Conservation (phyloP, 2,113 vertebrate genomes). For the Daphoenositta chrysoptera region DNA sequence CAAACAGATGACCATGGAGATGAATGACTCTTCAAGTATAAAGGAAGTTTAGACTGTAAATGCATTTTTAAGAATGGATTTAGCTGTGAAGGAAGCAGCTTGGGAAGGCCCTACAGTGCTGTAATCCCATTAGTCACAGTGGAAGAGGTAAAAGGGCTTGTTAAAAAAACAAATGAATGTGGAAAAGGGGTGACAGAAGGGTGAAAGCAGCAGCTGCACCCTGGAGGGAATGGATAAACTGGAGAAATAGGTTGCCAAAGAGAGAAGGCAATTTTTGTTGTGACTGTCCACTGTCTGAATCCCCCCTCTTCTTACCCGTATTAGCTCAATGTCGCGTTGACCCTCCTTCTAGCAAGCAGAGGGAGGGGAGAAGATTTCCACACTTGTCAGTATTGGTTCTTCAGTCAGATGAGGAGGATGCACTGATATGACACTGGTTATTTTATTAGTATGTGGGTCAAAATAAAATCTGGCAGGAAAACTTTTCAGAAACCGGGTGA, state of each 20-base stretch:
- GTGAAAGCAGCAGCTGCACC: constrained; percentile 58
- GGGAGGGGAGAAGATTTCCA: constrained; percentile 38
- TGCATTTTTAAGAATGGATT: constrained; percentile 48
- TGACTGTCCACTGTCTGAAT: background rate
- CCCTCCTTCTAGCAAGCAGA: constrained; percentile 33
- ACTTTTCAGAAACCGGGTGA: background rate
- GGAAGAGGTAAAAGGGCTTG: constrained; percentile 65
- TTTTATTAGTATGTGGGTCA: constrained; percentile 17
- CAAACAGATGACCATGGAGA: background rate
- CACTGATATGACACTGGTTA: constrained; percentile 41
- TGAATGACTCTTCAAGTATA: background rate
- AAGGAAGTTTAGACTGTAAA: constrained; percentile 45
- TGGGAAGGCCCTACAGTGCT: constrained; percentile 61
- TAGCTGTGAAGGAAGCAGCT: constrained; percentile 59
- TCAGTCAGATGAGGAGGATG: constrained; percentile 27
- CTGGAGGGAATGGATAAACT: constrained; percentile 41
- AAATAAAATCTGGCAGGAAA: constrained; percentile 48
- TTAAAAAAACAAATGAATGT: constrained; percentile 68
- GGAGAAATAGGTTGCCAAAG: constrained; percentile 22
- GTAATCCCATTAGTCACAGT: constrained; percentile 69
- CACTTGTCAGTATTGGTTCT: constrained; percentile 47
- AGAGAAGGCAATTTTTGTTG: background rate
- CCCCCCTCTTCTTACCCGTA: background rate
- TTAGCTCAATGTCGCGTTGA: background rate
- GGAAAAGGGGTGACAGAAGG: constrained; percentile 39